phyloP scores from a whole-genome alignment of 64 coral and sea anemone species.

The Actinia tenebrosa region DNA sequence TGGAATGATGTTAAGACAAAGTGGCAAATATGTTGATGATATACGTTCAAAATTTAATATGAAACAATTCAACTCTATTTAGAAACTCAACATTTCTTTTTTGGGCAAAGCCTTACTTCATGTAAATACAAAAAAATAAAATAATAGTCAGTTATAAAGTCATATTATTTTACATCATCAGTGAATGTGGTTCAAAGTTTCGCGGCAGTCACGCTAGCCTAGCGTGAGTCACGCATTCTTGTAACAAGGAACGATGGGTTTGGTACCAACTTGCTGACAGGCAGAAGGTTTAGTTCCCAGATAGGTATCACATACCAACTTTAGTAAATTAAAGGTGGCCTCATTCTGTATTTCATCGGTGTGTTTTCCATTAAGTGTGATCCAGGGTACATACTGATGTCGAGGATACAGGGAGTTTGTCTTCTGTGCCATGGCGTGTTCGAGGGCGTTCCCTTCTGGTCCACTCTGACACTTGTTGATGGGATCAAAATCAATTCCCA shows the following conservation, averaged over 20 bases:
- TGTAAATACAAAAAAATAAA: too few species aligned
- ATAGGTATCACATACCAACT: constrained; percentile 56
- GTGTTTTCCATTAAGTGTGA: constrained; percentile 71
- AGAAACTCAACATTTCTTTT: too few species aligned
- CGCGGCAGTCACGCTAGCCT: not conserved
- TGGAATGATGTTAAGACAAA: too few species aligned
- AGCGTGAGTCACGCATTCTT: not conserved
- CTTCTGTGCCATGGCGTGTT: constrained; percentile 71
- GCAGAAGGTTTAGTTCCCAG: constrained; percentile 45
- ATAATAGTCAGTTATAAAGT: too few species aligned
- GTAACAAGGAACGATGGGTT: not conserved
- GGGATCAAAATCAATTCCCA: constrained; percentile 53
- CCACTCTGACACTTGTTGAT: constrained; percentile 56
- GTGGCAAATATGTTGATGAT: too few species aligned
- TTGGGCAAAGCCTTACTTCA: too few species aligned
- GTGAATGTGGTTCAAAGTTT: not conserved
- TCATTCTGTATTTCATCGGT: constrained; percentile 56
- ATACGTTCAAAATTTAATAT: too few species aligned
- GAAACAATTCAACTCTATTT: too few species aligned
- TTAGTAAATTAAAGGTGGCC: constrained; percentile 40
- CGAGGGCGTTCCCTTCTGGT: constrained; percentile 52
- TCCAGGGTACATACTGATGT: constrained; percentile 65
- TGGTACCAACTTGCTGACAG: not conserved
- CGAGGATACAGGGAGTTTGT: constrained; percentile 52
- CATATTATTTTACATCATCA: too few species aligned